Evolutionary conservation across 2,888 invertebrate genomes (phyloP).

Genomic region (Hyalella azteca): DNA sequence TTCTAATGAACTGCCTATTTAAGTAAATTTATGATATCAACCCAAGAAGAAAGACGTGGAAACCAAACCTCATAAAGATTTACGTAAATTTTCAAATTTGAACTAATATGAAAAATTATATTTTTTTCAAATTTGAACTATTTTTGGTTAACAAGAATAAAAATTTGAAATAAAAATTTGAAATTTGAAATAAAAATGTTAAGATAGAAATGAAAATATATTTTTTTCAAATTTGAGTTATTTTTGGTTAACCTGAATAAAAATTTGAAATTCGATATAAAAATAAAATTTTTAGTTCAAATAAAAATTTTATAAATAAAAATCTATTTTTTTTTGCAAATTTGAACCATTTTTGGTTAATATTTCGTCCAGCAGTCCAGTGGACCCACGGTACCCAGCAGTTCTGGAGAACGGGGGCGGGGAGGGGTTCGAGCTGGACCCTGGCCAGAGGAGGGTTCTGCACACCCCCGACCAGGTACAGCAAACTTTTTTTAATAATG

Average conservation of each 20-base stretch:
- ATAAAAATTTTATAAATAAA: background rate
- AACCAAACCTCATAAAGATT: too few species aligned
- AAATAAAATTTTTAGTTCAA: background rate
- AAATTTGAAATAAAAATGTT: background rate
- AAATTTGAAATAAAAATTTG: background rate
- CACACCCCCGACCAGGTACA: background rate
- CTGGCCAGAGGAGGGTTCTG: background rate
- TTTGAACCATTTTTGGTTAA: background rate
- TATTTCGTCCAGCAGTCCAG: background rate
- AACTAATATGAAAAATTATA: too few species aligned
- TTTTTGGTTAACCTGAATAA: background rate
- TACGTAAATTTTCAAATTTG: too few species aligned
- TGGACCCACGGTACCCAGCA: slow-evolving; percentile 14
- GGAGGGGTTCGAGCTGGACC: background rate
- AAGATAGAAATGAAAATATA: background rate
- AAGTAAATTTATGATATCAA: too few species aligned
- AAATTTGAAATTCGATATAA: background rate
- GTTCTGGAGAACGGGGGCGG: background rate
- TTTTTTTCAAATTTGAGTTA: background rate
- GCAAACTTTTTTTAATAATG: too few species aligned
- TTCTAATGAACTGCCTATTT: too few species aligned
- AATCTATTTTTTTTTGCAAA: background rate
- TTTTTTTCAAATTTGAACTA: too few species aligned
- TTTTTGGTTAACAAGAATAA: background rate
- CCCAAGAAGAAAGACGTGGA: too few species aligned